Evolutionary conservation across 1,140 invertebrate genomes (phyloP), one percentile per base, ranked within the genome.

Genomic region (Cryptotermes secundus): DNA sequence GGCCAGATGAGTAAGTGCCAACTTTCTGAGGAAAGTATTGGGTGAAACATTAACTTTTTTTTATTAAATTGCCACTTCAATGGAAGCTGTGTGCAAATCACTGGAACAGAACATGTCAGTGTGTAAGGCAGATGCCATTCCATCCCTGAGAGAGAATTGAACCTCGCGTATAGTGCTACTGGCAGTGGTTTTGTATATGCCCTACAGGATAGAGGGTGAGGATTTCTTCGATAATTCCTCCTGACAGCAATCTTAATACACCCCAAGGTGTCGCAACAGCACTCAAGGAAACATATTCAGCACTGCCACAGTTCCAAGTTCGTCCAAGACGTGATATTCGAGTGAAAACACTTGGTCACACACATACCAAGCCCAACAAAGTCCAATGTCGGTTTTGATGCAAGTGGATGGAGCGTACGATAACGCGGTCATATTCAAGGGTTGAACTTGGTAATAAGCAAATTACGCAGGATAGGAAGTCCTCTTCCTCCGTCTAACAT

Each of bases 311-410:
- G 59, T 3, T n/a, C 16, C 59, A 72, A 72, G 59, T 72, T 72
- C 59, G 59, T 31, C 59, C 26, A 72, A 72, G 59, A 72, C 59
- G 59, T 72, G 59, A 72, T 72, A 72, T 31, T 72, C 59, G 59
- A 31, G 59, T 72, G 59, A 72, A 49, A 72, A 72, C 59, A 72
- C 59, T n/a, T 72, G 59, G 59, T 31, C 59, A 72, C n/a, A 72
- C n/a, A 72, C 59, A 31, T n/a, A 72, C 3, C 19, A 31, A 72
- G 59, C 31, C 59, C 26, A 31, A 31, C 59, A 72, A 72, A 72
- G 59, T 72, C 59, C 59, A 72, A 72, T 72, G 59, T 72, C 14
- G 59, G 59, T 72, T 72, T 72, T 72, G 59, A 72, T 72, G 59
- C n/a, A 72, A 72, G 59, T 72, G 59, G 59, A 72, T 72, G 59